Evolutionary conservation across 2,113 vertebrate genomes (phyloP).

Genomic region (Chloroceryle aenea): DNA sequence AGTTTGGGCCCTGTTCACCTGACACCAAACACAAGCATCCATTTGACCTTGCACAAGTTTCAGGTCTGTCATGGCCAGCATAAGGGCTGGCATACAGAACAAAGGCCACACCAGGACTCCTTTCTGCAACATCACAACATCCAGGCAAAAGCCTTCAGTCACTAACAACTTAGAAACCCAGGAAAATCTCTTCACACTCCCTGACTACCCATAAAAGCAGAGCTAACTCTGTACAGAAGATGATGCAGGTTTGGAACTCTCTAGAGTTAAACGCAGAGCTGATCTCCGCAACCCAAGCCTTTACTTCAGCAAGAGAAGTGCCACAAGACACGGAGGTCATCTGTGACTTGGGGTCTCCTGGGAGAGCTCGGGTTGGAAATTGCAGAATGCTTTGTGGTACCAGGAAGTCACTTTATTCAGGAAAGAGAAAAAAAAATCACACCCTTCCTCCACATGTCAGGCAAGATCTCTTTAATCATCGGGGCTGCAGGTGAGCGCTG

Average conservation of each 20-base stretch:
- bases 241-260: background rate
- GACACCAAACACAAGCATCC: background rate
- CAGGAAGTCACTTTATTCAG: background rate
- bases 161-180: background rate
- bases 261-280: background rate
- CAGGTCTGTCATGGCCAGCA: background rate
- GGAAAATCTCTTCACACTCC: background rate
- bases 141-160: background rate
- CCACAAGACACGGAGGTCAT: fast-evolving
- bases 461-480: constrained; percentile 37
- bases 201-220: background rate
- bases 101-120: background rate
- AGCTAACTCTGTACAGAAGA: background rate
- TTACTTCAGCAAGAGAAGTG: background rate
- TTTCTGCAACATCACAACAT: fast-evolving
- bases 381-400: background rate
- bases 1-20: background rate
- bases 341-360: background rate
- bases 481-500: constrained; percentile 1
- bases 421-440: background rate
- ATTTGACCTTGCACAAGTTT: background rate
- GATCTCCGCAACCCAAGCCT: background rate
- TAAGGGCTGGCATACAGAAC: background rate
- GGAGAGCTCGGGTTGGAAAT: background rate
- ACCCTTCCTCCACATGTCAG: background rate